Percentiles rank a stretch among this genome's conserved stretches.
These are phyloP conservation scores for Wasmannia auropunctata DNA, from an alignment of 1,140 invertebrate species.

Conservation along the genomic window DNA sequence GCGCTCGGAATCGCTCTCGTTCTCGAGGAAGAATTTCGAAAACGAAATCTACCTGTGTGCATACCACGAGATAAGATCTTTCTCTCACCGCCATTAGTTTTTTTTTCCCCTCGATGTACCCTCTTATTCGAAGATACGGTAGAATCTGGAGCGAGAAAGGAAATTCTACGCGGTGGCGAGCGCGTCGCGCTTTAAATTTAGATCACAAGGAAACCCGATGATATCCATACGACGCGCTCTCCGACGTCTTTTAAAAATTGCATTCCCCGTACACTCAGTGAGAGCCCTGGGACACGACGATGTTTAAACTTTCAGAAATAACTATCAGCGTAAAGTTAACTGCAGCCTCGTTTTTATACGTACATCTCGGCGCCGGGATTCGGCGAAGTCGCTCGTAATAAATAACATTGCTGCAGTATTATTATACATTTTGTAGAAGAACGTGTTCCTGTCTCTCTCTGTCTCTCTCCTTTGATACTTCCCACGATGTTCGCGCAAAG, in stretches of 20 bases:
- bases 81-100: neutral
- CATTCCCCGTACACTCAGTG: neutral
- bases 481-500: neutral
- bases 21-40: neutral
- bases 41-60: neutral
- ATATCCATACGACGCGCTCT: neutral
- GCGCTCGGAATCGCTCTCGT: neutral
- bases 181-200: slow-evolving; percentile 63
- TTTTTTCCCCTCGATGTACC: neutral
- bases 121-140: neutral
- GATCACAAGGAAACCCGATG: slow-evolving; percentile 9
- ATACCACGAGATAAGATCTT: neutral
- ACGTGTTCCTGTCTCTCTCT: too few relatives aligned
- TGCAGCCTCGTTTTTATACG: neutral
- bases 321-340: slow-evolving; percentile 3
- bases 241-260: slow-evolving; percentile 32
- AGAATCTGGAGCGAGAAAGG: slow-evolving; percentile 11
- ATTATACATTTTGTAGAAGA: neutral
- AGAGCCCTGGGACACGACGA: neutral
- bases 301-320: slow-evolving; percentile 51
- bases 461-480: neutral
- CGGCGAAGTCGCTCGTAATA: neutral
- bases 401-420: neutral
- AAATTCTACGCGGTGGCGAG: neutral
- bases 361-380: neutral